Conservation (phyloP, 2,113 vertebrate species). For the Hemibagrus wyckioides region DNA sequence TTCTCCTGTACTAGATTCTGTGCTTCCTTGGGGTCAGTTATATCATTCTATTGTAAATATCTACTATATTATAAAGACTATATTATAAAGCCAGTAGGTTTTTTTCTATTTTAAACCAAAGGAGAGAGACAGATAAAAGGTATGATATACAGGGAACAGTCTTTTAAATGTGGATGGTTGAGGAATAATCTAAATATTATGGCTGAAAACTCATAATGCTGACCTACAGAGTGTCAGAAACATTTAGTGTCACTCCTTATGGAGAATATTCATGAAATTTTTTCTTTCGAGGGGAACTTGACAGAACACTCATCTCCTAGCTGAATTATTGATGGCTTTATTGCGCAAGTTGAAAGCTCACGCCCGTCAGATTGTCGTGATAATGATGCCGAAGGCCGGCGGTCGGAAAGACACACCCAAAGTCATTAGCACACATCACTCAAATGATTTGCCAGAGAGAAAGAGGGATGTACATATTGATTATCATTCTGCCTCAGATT, state of each 20-base stretch:
- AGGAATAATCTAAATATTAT: conserved; percentile 9
- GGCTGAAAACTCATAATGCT: neutral
- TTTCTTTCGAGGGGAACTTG: conserved; percentile 11
- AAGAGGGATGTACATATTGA: conserved; percentile 40
- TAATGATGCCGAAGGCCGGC: conserved; percentile 16
- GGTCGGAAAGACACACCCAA: conserved; percentile 32
- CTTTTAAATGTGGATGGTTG: neutral
- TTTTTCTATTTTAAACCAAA: neutral
- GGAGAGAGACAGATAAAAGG: neutral
- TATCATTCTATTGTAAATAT: neutral
- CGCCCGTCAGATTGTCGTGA: conserved; percentile 27
- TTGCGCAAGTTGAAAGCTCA: conserved; percentile 29
- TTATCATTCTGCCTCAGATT: conserved; percentile 35
- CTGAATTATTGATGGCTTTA: conserved; percentile 28
- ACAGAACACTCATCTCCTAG: conserved; percentile 17
- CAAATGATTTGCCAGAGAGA: conserved; percentile 42
- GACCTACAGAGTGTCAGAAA: neutral
- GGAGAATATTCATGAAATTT: conserved; percentile 26
- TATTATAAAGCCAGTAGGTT: neutral
- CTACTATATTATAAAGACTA: neutral
- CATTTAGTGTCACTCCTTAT: conserved; percentile 2
- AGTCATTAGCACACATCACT: conserved; percentile 30
- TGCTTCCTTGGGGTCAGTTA: neutral
- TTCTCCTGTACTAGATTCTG: neutral
- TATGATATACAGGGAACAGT: neutral